These are phyloP conservation scores for Heliconius ismenius DNA, from an alignment of 2,888 invertebrate species.

Conservation along the genomic window DNA sequence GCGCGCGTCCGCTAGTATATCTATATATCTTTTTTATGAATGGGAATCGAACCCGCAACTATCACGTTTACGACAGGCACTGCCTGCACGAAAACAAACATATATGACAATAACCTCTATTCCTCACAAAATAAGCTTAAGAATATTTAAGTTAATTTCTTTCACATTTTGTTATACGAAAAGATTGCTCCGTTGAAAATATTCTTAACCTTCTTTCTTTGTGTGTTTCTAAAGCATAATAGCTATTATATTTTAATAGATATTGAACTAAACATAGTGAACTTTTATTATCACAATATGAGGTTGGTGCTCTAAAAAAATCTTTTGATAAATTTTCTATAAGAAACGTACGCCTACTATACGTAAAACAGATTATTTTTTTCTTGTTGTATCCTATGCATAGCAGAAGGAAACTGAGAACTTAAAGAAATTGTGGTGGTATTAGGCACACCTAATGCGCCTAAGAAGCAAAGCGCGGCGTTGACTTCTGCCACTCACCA, in stretches of 20 bases:
- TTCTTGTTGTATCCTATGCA: not conserved
- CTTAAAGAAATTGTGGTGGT: not conserved
- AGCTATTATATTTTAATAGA: not conserved
- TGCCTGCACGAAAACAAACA: not conserved
- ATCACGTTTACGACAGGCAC: not conserved
- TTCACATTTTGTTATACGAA: conserved; percentile 3
- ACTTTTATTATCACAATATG: conserved; percentile 4
- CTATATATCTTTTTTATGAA: not conserved
- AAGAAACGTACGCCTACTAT: not conserved
- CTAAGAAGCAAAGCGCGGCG: too few relatives aligned
- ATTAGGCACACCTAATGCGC: too few relatives aligned
- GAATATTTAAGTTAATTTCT: not conserved
- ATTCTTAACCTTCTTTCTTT: not conserved
- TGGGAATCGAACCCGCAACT: not conserved
- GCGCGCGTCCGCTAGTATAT: too few relatives aligned
- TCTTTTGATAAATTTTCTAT: not conserved
- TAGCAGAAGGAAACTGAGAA: not conserved
- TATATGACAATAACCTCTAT: not conserved
- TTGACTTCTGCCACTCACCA: too few relatives aligned
- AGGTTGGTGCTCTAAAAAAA: not conserved
- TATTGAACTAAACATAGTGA: not conserved
- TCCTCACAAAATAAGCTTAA: not conserved
- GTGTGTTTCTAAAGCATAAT: conserved; percentile 5
- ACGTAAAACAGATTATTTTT: not conserved
- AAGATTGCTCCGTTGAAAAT: not conserved